Evolutionary conservation across 2,888 invertebrate species (phyloP), one percentile per base, ranked within the genome.

Genomic region (Palloptera scutellata): DNA sequence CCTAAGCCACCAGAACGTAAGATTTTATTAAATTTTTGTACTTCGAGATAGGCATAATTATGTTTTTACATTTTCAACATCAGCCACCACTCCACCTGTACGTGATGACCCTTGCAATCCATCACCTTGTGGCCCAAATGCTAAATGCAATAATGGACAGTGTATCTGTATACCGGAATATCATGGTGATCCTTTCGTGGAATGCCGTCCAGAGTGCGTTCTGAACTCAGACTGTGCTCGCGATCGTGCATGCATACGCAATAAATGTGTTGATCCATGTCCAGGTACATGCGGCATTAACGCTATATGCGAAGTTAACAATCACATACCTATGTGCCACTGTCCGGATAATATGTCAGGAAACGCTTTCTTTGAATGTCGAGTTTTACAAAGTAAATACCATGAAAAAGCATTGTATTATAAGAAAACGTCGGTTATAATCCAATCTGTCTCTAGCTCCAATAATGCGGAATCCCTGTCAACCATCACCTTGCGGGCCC

Each of bases 121-220:
- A 54, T 90, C 91, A 41, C 91, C 92, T 5, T 95, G 95, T 79
- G 93, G 92, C 15, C 87, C 90, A 8, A 92, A 92, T 78, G 90
- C 92, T 52, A 86, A 88, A 72, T 92, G 91, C 76, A 87, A 87
- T 19, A 88, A 90, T 74, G 91, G 91, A 20, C 81, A 88, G 69
- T 94, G 93, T 79, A 88, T 89, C 15, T 94, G 94, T 78, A 80
- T 90, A 66, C 84, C 86, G n/a, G 91, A 91, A 75, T 92, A 91
- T 79, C 88, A 88, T 67, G 93, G 93, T 54, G 91, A 92, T 84
- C 92, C 93, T 45, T 91, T 90, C 77, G 82, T 87, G 42, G 90
- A 90, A 20, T 93, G 93, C 78, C 88, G 91, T 72, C 93, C 93
- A 1, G 93, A 94, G 86, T 94, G 94, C 81, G 87, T 92, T 19